These are phyloP conservation scores for Agrenia bidenticulata DNA, from an alignment of 2,888 invertebrate genomes.

Conservation along the genomic window DNA sequence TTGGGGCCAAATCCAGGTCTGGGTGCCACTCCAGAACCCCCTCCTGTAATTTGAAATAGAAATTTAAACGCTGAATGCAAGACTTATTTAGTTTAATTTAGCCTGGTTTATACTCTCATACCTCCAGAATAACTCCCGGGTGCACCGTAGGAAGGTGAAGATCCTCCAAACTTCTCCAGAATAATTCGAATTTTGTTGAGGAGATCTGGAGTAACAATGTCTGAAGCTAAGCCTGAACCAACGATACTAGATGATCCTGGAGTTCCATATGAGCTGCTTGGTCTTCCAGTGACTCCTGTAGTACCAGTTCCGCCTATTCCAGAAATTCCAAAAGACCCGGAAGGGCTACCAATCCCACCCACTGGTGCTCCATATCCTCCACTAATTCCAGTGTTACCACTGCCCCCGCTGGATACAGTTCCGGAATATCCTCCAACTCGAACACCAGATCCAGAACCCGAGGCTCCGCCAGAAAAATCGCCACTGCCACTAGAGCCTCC, in stretches of 20 bases:
- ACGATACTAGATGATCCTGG: neutral
- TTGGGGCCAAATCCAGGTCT: slow-evolving; percentile 9
- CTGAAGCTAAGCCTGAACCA: slow-evolving; percentile 8
- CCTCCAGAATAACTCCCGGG: slow-evolving; percentile 1
- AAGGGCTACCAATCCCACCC: neutral
- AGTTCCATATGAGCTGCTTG: neutral
- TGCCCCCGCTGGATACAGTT: neutral
- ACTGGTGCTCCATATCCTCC: slow-evolving; percentile 5
- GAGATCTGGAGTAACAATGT: neutral
- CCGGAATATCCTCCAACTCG: slow-evolving; percentile 9
- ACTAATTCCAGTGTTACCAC: slow-evolving; percentile 4
- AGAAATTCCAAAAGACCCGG: neutral
- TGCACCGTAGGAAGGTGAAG: slow-evolving; percentile 3
- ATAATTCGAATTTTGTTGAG: neutral
- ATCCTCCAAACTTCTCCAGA: neutral
- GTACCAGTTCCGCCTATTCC: neutral
- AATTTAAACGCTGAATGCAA: too few relatives aligned
- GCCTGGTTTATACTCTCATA: too few relatives aligned
- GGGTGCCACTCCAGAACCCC: neutral
- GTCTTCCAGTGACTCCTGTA: neutral
- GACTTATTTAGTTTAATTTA: too few relatives aligned
- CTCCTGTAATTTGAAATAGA: neutral
- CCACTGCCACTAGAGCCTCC: neutral
- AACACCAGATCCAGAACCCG: neutral
- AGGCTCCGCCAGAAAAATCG: neutral